Evolutionary conservation across 2,797 vertebrate species (phyloP).

Genomic region (Molossus molossus): DNA sequence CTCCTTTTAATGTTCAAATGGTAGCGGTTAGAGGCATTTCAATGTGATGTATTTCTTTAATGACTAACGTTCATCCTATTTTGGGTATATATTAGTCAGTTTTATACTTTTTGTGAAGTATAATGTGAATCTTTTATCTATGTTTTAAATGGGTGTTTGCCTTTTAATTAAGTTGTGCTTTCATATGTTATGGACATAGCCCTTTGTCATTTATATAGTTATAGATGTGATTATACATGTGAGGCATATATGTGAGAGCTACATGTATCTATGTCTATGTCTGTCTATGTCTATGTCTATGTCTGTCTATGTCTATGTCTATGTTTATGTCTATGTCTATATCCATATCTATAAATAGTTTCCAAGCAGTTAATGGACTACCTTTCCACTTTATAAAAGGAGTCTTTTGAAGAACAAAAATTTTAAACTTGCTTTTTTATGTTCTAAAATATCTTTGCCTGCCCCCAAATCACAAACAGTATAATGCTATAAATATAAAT

Average conservation of each 20-base stretch:
- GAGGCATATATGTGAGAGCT: not conserved
- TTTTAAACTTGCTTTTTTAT: constrained; percentile 1
- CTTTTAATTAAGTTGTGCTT: constrained; percentile 15
- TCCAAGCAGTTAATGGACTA: not conserved
- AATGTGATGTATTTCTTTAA: not conserved
- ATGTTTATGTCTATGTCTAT: not conserved
- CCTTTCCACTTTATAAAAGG: not conserved
- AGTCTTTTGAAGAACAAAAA: constrained; percentile 3
- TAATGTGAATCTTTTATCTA: not conserved
- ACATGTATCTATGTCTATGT: too few relatives aligned
- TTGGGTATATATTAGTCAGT: not conserved
- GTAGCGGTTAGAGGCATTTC: not conserved
- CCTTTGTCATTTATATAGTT: not conserved
- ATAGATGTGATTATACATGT: not conserved
- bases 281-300: not conserved
- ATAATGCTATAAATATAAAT: not conserved
- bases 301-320: not conserved
- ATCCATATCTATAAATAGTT: not conserved
- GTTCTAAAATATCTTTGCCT: not conserved
- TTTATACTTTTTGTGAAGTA: not conserved
- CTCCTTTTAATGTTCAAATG: not conserved
- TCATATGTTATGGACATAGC: not conserved
- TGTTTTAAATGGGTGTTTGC: not conserved
- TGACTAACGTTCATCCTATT: not conserved
- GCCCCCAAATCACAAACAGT: not conserved